Evolutionary conservation across 2,888 invertebrate species (phyloP).

Genomic region (Oscheius sp.): DNA sequence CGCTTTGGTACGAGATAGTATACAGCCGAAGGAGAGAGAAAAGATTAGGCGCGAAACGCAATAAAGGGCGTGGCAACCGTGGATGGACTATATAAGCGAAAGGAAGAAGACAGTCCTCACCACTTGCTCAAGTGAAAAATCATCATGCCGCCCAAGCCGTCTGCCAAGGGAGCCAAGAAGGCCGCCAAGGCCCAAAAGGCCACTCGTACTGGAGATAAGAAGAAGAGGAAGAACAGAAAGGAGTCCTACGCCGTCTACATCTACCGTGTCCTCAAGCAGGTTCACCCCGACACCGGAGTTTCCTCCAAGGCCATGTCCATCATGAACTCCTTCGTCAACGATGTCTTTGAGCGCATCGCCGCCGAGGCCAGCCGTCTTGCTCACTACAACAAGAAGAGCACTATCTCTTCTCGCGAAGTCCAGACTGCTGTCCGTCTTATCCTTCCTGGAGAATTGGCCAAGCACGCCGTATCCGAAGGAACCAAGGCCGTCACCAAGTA

Average conservation of each 20-base stretch:
- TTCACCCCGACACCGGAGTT: constrained; percentile 77
- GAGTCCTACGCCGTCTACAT: constrained; percentile 73
- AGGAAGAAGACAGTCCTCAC: background rate
- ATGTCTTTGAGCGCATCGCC: constrained; percentile 80
- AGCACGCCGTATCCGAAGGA: constrained; percentile 53
- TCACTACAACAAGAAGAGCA: constrained; percentile 77
- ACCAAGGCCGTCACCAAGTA: constrained; percentile 54
- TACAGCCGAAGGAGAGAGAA: background rate
- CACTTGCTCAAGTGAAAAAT: background rate
- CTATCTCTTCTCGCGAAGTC: constrained; percentile 74
- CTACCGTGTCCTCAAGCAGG: constrained; percentile 76
- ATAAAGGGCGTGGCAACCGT: background rate
- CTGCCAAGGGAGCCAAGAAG: constrained; percentile 69
- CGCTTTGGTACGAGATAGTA: background rate
- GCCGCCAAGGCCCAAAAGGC: constrained; percentile 64
- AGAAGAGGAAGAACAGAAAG: constrained; percentile 65
- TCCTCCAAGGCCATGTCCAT: constrained; percentile 80
- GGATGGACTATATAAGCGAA: background rate
- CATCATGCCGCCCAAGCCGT: constrained; percentile 60
- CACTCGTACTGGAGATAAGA: constrained; percentile 68
- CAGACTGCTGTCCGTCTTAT: constrained; percentile 72
- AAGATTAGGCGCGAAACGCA: background rate
- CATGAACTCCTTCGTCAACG: constrained; percentile 81
- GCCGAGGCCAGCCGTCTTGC: constrained; percentile 74
- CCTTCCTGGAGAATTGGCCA: constrained; percentile 54